These are phyloP conservation scores for Amiota communis DNA, from an alignment of 2,888 invertebrate species.

Conservation along the genomic window DNA sequence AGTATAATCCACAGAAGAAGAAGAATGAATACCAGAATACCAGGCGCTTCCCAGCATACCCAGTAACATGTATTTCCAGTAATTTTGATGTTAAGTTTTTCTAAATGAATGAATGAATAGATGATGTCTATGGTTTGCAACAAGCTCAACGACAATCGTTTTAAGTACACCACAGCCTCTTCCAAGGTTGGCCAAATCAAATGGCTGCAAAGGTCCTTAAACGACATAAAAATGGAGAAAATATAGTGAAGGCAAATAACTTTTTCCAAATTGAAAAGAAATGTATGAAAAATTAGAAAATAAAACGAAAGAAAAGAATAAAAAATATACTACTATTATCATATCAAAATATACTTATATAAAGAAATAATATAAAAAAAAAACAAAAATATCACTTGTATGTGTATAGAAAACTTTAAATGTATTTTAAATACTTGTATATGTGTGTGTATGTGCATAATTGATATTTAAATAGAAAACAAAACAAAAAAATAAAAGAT, in stretches of 20 bases:
- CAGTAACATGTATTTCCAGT: neutral
- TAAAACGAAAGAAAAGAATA: neutral
- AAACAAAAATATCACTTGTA: neutral
- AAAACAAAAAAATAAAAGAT: conserved; percentile 7
- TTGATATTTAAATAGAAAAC: conserved; percentile 25
- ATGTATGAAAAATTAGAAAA: neutral
- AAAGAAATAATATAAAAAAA: neutral
- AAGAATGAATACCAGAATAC: neutral
- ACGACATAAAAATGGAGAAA: no score
- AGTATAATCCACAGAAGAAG: no score
- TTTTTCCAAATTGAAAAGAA: neutral
- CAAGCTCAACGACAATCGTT: conserved; percentile 18
- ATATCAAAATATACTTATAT: conserved; percentile 16
- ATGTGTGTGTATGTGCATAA: conserved; percentile 21
- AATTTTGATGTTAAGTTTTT: neutral
- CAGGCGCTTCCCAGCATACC: conserved; percentile 10
- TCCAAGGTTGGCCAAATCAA: neutral
- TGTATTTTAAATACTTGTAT: conserved; percentile 28
- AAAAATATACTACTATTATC: conserved; percentile 4
- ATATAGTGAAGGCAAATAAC: no score
- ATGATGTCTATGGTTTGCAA: conserved; percentile 13
- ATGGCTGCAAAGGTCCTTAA: neutral
- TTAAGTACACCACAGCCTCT: neutral
- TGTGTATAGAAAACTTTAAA: conserved; percentile 8
- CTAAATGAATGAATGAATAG: neutral